Conservation (phyloP, 1,140 invertebrate species). For the Drosophila repleta region DNA sequence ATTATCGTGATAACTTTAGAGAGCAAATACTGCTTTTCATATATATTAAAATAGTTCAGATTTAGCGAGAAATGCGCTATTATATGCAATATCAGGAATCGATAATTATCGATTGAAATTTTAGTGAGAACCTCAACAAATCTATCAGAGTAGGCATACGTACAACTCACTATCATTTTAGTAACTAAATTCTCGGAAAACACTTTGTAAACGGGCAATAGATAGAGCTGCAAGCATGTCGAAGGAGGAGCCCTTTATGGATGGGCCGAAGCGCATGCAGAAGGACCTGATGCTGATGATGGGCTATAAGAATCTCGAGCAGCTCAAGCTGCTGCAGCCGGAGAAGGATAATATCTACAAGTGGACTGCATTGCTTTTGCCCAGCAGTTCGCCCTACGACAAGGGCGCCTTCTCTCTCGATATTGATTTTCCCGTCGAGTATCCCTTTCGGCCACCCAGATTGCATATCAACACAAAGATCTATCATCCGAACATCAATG, state of each 20-base stretch:
- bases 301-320: slow-evolving; percentile 91
- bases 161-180: no score
- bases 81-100: no score
- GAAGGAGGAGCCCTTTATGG: slow-evolving; percentile 84
- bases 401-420: slow-evolving; percentile 99
- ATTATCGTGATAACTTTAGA: no score
- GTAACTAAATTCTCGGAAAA: no score
- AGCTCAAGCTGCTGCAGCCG: slow-evolving; percentile 94
- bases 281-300: slow-evolving; percentile 94
- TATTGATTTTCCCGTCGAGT: slow-evolving; percentile 98
- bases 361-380: slow-evolving; percentile 96
- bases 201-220: no score
- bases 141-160: background rate
- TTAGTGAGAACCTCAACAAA: no score
- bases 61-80: no score
- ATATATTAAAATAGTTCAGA: no score
- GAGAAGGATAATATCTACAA: slow-evolving; percentile 96
- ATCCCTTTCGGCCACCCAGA: slow-evolving; percentile 99
- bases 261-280: slow-evolving; percentile 87
- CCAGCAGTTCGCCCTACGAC: slow-evolving; percentile 97
- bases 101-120: no score
- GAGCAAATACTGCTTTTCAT: no score
- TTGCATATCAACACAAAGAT: slow-evolving; percentile 99
- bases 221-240: slow-evolving; percentile 34
- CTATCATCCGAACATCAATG: slow-evolving; percentile 99